Conservation (phyloP, 2,888 invertebrate species). For the Cheilosia pagana region DNA sequence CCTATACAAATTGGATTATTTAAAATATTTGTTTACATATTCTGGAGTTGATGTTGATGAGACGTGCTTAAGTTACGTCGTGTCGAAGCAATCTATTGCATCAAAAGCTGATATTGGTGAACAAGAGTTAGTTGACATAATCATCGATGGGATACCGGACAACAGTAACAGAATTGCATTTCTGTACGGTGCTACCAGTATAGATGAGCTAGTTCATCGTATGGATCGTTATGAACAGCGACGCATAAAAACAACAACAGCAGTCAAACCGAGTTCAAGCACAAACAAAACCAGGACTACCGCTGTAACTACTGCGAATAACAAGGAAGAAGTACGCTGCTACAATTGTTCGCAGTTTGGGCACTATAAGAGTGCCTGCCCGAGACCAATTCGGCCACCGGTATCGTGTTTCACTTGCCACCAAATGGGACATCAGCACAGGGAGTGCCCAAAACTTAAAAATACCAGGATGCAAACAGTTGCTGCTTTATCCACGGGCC, state of each 20-base stretch:
- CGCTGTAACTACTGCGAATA: background rate
- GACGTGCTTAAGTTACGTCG: constrained; percentile 8
- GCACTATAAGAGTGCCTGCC: too few species aligned
- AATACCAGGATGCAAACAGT: constrained; percentile 15
- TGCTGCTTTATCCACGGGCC: constrained; percentile 6
- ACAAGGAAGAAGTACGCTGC: constrained; percentile 15
- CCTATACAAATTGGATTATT: too few species aligned
- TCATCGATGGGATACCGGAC: constrained; percentile 29
- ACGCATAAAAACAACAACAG: background rate
- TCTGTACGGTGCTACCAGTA: background rate
- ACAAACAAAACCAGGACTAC: constrained; percentile 6
- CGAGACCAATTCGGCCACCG: background rate
- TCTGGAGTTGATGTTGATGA: too few species aligned
- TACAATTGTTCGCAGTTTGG: constrained; percentile 31
- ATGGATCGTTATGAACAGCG: constrained; percentile 31
- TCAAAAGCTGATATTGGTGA: constrained; percentile 12
- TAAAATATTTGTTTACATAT: too few species aligned
- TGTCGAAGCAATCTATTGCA: constrained; percentile 28
- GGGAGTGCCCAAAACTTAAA: constrained; percentile 26
- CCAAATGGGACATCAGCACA: constrained; percentile 28
- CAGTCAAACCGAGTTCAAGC: constrained; percentile 1
- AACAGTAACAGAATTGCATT: constrained; percentile 6
- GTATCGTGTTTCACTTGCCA: constrained; percentile 38
- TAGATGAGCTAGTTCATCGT: constrained; percentile 7
- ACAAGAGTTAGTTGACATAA: constrained; percentile 21